These are phyloP conservation scores for Nasalis larvatus DNA, from an alignment of 2,113 vertebrate genomes.

Conservation along the genomic window DNA sequence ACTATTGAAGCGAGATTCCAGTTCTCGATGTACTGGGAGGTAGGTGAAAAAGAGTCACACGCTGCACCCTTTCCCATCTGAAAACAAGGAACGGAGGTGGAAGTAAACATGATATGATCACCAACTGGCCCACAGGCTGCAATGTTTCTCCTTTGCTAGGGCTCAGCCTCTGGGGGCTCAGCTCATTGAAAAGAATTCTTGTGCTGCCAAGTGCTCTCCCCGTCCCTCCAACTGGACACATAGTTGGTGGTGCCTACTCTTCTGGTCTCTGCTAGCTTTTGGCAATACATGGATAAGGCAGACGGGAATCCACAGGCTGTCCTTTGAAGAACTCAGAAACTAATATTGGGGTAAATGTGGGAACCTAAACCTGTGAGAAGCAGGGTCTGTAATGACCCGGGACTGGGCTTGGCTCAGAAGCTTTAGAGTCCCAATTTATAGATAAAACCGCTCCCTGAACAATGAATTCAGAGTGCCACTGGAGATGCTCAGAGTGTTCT, in stretches of 20 bases:
- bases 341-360: not conserved
- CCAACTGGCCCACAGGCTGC: not conserved
- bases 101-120: not conserved
- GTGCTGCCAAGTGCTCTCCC: not conserved
- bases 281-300: not conserved
- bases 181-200: not conserved
- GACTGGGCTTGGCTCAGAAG: not conserved
- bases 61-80: conserved; percentile 8
- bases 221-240: not conserved
- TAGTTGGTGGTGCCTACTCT: not conserved
- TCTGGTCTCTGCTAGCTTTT: not conserved
- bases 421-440: not conserved
- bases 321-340: not conserved
- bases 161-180: not conserved
- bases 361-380: not conserved
- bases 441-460: not conserved
- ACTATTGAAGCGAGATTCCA: conserved; percentile 71
- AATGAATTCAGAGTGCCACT: not conserved
- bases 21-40: conserved; percentile 60
- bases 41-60: conserved; percentile 66
- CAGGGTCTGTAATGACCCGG: not conserved
- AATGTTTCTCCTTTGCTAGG: not conserved
- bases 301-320: not conserved
- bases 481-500: not conserved
- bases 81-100: conserved; percentile 38